Percentiles rank a stretch among this genome's conserved stretches.
Evolutionary conservation across 2,888 invertebrate species (phyloP).

Genomic region (Clunio marinus): DNA sequence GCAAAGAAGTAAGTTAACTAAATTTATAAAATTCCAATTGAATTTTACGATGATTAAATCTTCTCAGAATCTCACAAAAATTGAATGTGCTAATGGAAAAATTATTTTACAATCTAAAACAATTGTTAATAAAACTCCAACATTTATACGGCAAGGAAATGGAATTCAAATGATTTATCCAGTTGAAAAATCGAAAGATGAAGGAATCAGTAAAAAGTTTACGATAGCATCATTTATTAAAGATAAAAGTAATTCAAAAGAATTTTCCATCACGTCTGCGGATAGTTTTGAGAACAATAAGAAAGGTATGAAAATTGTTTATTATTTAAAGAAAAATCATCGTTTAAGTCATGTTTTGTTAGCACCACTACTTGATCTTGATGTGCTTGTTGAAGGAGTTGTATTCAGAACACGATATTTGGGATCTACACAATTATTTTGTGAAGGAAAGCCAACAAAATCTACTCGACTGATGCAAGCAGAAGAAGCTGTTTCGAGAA

Average conservation of each 20-base stretch:
- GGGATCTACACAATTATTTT: conserved; percentile 96
- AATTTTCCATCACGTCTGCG: no score
- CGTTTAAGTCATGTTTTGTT: no score
- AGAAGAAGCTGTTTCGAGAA: conserved; percentile 98
- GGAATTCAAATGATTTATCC: conserved; percentile 48
- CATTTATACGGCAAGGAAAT: conserved; percentile 50
- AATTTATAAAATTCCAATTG: neutral
- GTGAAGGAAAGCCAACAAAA: conserved; percentile 98
- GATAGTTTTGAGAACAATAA: no score
- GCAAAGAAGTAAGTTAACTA: conserved; percentile 64
- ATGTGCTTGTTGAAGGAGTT: conserved; percentile 99
- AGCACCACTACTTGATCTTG: conserved; percentile 56
- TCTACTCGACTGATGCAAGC: conserved; percentile 99
- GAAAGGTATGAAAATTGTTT: no score
- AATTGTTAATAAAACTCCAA: conserved; percentile 20
- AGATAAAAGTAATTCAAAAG: no score
- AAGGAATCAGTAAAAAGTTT: no score
- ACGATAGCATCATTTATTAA: no score
- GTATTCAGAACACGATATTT: conserved; percentile 96
- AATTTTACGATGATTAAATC: neutral
- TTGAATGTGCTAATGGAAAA: conserved; percentile 34
- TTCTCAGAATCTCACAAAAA: conserved; percentile 28
- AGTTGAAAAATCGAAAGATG: no score
- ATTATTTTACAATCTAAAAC: conserved; percentile 15
- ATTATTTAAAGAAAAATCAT: no score